Evolutionary conservation across 2,797 vertebrate species (phyloP).

Genomic region (Diceros bicornis): DNA sequence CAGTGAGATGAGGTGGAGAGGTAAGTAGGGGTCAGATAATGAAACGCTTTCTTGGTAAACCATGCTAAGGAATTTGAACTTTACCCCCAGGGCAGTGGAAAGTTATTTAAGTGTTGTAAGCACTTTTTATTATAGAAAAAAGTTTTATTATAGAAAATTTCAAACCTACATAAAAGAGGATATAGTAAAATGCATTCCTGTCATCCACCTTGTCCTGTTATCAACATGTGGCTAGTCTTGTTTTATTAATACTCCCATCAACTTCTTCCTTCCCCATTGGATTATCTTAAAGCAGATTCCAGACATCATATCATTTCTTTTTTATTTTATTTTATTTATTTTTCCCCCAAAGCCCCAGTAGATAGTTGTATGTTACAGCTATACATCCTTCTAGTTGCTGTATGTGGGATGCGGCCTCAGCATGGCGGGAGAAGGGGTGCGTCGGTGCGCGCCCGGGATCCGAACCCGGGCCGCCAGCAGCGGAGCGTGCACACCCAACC

Average conservation of each 20-base stretch:
- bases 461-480: too few relatives aligned
- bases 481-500: too few relatives aligned
- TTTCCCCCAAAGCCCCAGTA: too few relatives aligned
- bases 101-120: conserved; percentile 31
- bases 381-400: too few relatives aligned
- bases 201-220: background rate
- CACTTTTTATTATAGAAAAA: conserved; percentile 47
- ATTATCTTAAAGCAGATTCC: conserved; percentile 55
- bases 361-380: too few relatives aligned
- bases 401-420: too few relatives aligned
- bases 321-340: too few relatives aligned
- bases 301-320: background rate
- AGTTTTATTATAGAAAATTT: conserved; percentile 13
- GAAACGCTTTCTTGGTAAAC: conserved; percentile 56
- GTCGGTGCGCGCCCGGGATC: too few relatives aligned
- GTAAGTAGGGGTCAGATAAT: background rate
- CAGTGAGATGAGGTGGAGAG: background rate
- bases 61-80: conserved; percentile 62
- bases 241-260: conserved; percentile 40
- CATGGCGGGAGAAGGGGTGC: too few relatives aligned
- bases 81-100: background rate
- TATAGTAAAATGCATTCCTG: conserved; percentile 58
- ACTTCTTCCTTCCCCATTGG: background rate
- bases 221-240: background rate
- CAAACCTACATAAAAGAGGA: background rate